Conservation (phyloP, 2,797 vertebrate genomes). For the Cynopterus sphinx region DNA sequence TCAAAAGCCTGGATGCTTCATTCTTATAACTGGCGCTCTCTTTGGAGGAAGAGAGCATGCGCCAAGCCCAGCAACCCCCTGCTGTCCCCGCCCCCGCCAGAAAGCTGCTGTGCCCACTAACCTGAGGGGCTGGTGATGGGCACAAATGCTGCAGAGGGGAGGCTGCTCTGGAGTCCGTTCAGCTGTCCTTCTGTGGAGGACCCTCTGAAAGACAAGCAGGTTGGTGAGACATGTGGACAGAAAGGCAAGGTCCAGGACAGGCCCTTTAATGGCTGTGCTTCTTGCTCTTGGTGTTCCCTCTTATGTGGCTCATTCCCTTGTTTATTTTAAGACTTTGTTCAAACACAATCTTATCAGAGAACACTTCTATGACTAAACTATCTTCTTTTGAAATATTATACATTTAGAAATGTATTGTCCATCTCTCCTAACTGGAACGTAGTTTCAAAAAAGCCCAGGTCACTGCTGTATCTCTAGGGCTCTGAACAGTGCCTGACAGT, state of each 20-base stretch:
- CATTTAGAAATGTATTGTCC: neutral
- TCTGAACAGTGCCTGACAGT: neutral
- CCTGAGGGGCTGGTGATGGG: conserved; percentile 89
- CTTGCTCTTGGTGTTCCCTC: neutral
- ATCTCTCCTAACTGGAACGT: neutral
- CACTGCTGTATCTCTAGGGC: neutral
- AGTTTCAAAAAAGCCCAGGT: neutral
- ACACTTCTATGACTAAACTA: neutral
- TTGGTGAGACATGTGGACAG: conserved; percentile 62
- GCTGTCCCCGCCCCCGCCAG: neutral
- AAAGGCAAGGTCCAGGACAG: neutral
- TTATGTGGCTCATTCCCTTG: neutral
- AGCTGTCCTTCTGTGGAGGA: conserved; percentile 86
- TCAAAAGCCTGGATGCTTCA: neutral
- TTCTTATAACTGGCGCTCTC: neutral
- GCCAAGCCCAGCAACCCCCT: neutral
- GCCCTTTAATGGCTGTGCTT: neutral
- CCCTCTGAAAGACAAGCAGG: conserved; percentile 87
- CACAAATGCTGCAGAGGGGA: conserved; percentile 86
- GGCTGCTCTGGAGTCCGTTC: conserved; percentile 83
- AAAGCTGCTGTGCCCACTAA: conserved; percentile 81
- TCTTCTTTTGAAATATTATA: neutral
- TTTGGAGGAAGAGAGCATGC: neutral
- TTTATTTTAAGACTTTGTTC: neutral
- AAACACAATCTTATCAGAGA: neutral